Conservation (phyloP, 2,113 vertebrate genomes). For the Otis tarda region DNA sequence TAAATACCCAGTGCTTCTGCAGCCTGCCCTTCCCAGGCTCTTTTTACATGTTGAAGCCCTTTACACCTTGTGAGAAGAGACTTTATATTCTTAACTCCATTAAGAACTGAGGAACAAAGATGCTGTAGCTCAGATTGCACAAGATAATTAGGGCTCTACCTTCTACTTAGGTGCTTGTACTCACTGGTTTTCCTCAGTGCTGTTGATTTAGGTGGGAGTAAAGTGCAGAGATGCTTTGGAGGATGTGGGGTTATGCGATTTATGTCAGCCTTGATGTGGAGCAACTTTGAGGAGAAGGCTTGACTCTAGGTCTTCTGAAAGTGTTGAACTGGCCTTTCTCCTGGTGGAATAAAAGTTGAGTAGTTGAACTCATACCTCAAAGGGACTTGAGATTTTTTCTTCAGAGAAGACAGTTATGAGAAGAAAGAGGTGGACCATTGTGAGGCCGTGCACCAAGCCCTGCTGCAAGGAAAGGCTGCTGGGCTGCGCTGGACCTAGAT, state of each 20-base stretch:
- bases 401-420: background rate
- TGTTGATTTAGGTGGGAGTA: background rate
- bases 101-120: background rate
- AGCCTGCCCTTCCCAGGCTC: background rate
- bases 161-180: background rate
- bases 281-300: background rate
- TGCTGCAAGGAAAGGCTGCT: background rate
- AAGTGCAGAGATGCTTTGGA: background rate
- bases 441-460: background rate
- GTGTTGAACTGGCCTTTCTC: background rate
- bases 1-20: background rate
- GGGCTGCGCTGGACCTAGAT: rapidly evolving
- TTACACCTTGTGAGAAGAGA: background rate
- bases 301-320: background rate
- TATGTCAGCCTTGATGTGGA: background rate
- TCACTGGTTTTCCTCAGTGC: background rate
- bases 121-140: background rate
- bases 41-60: background rate
- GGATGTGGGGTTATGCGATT: background rate
- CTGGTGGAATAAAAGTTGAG: background rate
- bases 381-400: background rate
- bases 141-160: background rate
- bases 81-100: background rate
- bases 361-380: background rate
- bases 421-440: background rate